Conservation (phyloP, 2,888 invertebrate species). For the Dasypogon diadema region DNA sequence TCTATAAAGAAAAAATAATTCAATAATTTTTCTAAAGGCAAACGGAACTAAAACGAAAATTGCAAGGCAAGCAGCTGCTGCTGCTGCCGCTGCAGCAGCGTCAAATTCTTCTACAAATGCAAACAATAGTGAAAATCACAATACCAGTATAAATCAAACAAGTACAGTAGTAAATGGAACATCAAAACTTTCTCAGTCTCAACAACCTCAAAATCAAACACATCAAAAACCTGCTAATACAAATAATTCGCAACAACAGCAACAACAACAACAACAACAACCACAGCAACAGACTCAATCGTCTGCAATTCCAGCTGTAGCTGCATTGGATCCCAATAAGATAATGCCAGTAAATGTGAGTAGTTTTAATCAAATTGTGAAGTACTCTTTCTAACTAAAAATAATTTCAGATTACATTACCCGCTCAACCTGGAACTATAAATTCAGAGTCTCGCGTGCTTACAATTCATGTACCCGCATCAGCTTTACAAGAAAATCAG, state of each 20-base stretch:
- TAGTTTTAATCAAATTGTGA: no score
- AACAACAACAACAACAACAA: slow-evolving; percentile 61
- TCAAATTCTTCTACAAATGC: slow-evolving; percentile 64
- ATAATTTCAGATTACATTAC: slow-evolving; percentile 79
- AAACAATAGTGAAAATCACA: slow-evolving; percentile 60
- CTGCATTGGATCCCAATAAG: slow-evolving; percentile 70
- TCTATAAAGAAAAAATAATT: not conserved
- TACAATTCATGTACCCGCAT: slow-evolving; percentile 91
- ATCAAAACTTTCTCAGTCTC: slow-evolving; percentile 52
- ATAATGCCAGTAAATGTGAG: slow-evolving; percentile 73
- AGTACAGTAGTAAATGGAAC: slow-evolving; percentile 56
- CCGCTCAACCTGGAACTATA: slow-evolving; percentile 80
- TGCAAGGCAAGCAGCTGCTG: slow-evolving; percentile 58
- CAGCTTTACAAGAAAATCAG: slow-evolving; percentile 81
- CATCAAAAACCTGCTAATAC: slow-evolving; percentile 20
- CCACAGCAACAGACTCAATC: slow-evolving; percentile 62
- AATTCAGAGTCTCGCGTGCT: slow-evolving; percentile 79
- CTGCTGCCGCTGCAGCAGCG: slow-evolving; percentile 50
- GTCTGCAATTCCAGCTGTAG: slow-evolving; percentile 66
- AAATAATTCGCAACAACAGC: slow-evolving; percentile 56
- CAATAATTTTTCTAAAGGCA: slow-evolving; percentile 21
- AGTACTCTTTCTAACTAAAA: slow-evolving; percentile 1
- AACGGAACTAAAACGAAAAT: slow-evolving; percentile 65
- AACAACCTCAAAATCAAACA: slow-evolving; percentile 32
- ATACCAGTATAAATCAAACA: slow-evolving; percentile 45